A percentile compares a stretch with the other conserved stretches of the same genome.
Conservation (phyloP, 1,140 invertebrate genomes). For the Grapholita molesta region DNA sequence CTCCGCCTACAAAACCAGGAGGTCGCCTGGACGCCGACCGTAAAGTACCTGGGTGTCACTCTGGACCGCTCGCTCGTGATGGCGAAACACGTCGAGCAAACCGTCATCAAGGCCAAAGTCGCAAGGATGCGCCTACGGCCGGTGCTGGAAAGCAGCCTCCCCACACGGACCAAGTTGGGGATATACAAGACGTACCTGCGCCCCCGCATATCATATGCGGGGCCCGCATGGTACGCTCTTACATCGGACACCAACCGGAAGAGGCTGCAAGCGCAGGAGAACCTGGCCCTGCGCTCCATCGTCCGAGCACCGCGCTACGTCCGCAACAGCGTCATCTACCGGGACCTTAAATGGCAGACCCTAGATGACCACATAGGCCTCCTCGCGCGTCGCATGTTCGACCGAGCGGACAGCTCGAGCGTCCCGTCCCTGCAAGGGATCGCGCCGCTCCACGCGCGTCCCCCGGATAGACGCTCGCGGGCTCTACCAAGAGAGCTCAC, state of each 20-base stretch:
- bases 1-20: neutral
- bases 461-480: too few relatives aligned
- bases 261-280: neutral
- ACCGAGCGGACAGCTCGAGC: neutral
- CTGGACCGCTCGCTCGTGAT: neutral
- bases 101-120: neutral
- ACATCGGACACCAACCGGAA: neutral
- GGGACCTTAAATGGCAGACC: neutral
- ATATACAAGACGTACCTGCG: neutral
- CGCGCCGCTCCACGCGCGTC: too few relatives aligned
- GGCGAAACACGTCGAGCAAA: neutral
- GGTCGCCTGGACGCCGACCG: neutral
- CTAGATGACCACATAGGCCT: too few relatives aligned
- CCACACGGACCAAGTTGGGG: neutral
- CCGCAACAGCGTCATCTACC: neutral
- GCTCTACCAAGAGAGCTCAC: too few relatives aligned
- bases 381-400: neutral
- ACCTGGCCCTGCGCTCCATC: neutral
- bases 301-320: neutral
- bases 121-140: neutral
- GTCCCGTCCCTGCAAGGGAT: too few relatives aligned
- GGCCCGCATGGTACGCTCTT: neutral
- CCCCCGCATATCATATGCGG: constrained; percentile 24
- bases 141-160: neutral
- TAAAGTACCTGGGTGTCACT: neutral